phyloP scores from a whole-genome alignment of 2,888 invertebrate species.

The Lithophane leautieri region DNA sequence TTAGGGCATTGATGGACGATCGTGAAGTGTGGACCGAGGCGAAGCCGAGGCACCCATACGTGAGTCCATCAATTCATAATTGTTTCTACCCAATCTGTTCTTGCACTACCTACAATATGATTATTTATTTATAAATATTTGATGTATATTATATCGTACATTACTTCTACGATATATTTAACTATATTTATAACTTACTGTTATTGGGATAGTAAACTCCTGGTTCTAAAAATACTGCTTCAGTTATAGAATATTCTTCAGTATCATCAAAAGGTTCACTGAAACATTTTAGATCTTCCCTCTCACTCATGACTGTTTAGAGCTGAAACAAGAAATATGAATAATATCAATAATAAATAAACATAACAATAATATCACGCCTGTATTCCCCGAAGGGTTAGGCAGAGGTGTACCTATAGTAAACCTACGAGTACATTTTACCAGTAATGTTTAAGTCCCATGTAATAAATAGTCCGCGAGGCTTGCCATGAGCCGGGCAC shows the following conservation, averaged over 20 bases:
- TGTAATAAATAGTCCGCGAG: background rate
- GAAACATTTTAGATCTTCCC: slow-evolving; percentile 37
- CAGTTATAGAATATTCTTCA: slow-evolving; percentile 51
- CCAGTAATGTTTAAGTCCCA: background rate
- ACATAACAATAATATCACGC: background rate
- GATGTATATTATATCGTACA: background rate
- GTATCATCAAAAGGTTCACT: slow-evolving; percentile 50
- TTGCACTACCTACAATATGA: no score
- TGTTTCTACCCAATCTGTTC: no score
- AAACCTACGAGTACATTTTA: background rate
- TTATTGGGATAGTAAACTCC: slow-evolving; percentile 81
- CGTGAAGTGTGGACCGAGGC: no score
- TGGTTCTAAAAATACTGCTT: slow-evolving; percentile 70
- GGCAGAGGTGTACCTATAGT: background rate
- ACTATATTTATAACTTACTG: slow-evolving; percentile 66
- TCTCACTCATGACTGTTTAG: slow-evolving; percentile 49
- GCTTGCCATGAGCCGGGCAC: background rate
- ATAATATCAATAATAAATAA: no score
- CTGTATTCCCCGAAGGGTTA: background rate
- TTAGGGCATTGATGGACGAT: no score
- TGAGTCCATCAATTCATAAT: no score
- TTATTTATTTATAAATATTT: no score
- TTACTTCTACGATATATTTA: background rate
- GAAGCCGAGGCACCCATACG: no score
- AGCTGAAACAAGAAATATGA: slow-evolving; percentile 55